phyloP scores from a whole-genome alignment of 1,140 invertebrate species.

The Carcinoscorpius rotundicauda region DNA sequence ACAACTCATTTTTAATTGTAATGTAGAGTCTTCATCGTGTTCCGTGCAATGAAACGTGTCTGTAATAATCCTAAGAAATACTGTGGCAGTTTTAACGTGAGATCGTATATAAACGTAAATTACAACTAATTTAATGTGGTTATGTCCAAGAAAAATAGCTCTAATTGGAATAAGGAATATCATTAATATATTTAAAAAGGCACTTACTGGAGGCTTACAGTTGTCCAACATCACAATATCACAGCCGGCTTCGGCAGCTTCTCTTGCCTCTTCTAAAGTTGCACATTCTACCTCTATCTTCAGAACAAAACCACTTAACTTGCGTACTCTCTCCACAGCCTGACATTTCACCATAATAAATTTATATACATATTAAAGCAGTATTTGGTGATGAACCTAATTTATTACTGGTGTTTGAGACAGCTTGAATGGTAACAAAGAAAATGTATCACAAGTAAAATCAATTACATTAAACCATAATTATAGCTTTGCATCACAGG shows the following conservation, averaged over 20 bases:
- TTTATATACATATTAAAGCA: not conserved
- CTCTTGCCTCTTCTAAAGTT: slow-evolving; percentile 32
- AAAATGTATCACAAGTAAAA: too few relatives aligned
- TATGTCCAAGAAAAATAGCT: not conserved
- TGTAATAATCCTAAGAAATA: too few relatives aligned
- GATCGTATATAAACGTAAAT: too few relatives aligned
- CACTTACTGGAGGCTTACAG: slow-evolving; percentile 32
- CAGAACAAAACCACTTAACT: slow-evolving; percentile 32
- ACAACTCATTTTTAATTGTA: too few relatives aligned
- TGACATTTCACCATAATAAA: slow-evolving; percentile 18
- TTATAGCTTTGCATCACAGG: not conserved
- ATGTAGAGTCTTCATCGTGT: too few relatives aligned
- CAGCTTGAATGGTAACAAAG: too few relatives aligned
- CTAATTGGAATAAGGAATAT: not conserved
- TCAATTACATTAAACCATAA: not conserved
- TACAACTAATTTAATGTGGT: not conserved
- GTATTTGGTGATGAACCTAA: not conserved
- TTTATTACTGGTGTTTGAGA: not conserved
- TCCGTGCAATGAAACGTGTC: too few relatives aligned
- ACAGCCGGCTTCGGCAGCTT: slow-evolving; percentile 32
- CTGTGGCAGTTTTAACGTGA: too few relatives aligned
- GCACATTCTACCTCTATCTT: slow-evolving; percentile 41
- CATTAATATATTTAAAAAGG: not conserved
- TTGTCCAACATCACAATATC: slow-evolving; percentile 41
- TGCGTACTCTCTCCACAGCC: slow-evolving; percentile 33